Percentiles rank a stretch among this genome's conserved stretches.
Conservation (phyloP, 2,888 invertebrate genomes). For the Uloborus plumipes region DNA sequence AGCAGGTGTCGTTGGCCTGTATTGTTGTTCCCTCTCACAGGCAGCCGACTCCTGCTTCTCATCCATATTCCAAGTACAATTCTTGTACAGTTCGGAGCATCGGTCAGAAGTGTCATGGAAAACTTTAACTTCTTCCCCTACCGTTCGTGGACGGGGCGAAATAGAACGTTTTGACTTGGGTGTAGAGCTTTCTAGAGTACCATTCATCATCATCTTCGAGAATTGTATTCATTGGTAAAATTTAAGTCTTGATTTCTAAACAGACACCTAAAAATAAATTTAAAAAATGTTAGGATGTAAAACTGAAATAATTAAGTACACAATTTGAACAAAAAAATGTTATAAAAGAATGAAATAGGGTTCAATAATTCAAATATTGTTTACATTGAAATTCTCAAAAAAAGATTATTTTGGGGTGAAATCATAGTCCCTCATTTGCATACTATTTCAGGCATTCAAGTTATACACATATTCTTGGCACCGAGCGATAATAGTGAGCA, state of each 20-base stretch:
- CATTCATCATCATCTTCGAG: constrained; percentile 20
- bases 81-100: constrained; percentile 4
- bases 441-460: no score
- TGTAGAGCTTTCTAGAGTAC: constrained; percentile 7
- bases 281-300: no score
- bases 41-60: not conserved
- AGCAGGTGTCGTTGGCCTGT: not conserved
- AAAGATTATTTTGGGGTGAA: no score
- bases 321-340: no score
- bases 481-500: no score
- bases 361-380: no score
- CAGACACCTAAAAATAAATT: constrained; percentile 1
- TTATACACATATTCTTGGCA: no score
- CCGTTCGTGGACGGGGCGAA: constrained; percentile 36
- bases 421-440: no score
- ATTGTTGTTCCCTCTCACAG: constrained; percentile 4
- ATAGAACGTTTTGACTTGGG: constrained; percentile 7
- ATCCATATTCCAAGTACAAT: no score
- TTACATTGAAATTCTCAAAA: no score
- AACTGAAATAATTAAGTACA: no score
- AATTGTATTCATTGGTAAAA: constrained; percentile 11
- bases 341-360: no score
- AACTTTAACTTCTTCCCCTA: constrained; percentile 36
- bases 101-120: constrained; percentile 30
- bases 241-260: not conserved